Evolutionary conservation across 2,113 vertebrate genomes (phyloP), one percentile per base, ranked within the genome.

Genomic region (Neolamprologus falcicula): DNA sequence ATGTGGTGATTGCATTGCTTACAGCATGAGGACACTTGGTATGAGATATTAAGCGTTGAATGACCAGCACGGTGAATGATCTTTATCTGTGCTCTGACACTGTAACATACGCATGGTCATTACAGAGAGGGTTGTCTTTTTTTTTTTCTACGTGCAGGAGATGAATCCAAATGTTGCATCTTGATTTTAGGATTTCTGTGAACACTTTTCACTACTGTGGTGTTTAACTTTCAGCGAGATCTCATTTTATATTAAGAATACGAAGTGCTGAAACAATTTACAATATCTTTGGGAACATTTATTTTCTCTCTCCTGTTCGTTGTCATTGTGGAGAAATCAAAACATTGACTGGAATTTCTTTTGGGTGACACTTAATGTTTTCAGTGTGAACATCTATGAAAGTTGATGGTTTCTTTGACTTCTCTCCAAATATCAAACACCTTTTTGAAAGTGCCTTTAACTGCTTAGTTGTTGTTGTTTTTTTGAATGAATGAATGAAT

Each of bases 391-490:
- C 59, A 68, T 61, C 81, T 88, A 88, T 50, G 6, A 71, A 24
- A 61, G 83, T 81, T 73, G 83, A 42, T 14, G 26, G 35, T 84
- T 84, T 82, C 66, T 88, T 88, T 89, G 55, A 89, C 85, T 33
- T 21, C 61, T 8, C 7, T 87, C 33, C 84, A 76, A 57, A 45
- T 80, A 78, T 31, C 71, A 78, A 50, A 50, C 71, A 6, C 10
- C 71, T 19, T 78, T 78, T 78, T 50, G 17, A 78, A 52, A 78
- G 94, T 95, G 93, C 94, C 92, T 94, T 94, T 86, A 85, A 84
- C 31, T 73, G 17, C 31, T 83, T 88, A 13, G 33, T 42, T 82
- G 21, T 31, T 24, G 21, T 35, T 35, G 3, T 33, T 31, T 14
- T 31, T 61, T 19, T 31, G 7, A 59, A 54, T 42, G 57, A 47